phyloP scores from a whole-genome alignment of 2,797 vertebrate genomes.

The Pipistrellus pygmaeus region DNA sequence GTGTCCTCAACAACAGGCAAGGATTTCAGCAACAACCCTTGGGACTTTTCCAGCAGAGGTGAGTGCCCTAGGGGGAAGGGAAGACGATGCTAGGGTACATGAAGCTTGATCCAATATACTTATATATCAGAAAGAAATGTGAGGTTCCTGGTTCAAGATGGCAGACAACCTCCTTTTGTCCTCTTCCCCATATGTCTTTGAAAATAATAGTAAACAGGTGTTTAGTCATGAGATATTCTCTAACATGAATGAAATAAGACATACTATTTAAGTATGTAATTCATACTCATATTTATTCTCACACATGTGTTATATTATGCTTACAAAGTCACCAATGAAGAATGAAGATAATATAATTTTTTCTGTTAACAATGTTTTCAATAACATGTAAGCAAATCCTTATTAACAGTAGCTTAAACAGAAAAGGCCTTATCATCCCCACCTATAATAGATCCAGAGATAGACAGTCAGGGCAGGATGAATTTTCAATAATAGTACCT shows the following conservation, averaged over 20 bases:
- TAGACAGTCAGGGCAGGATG: background rate
- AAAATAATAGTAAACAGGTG: background rate
- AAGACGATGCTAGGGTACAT: background rate
- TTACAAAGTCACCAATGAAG: background rate
- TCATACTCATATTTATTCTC: background rate
- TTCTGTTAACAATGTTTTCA: background rate
- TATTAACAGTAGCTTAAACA: background rate
- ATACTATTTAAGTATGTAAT: background rate
- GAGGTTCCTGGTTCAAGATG: background rate
- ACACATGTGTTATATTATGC: background rate
- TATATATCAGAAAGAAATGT: background rate
- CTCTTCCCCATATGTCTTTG: background rate
- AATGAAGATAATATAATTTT: background rate
- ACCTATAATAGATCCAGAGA: background rate
- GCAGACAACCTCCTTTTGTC: background rate
- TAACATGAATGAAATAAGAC: background rate
- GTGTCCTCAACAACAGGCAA: background rate
- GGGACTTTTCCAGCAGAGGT: background rate
- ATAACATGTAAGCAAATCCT: background rate
- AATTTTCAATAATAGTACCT: background rate
- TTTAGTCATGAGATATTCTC: background rate
- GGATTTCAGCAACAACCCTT: background rate
- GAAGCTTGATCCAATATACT: background rate
- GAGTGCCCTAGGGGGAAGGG: background rate
- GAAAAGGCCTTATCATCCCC: background rate